Evolutionary conservation across 2,797 vertebrate species (phyloP).

Genomic region (Triplophysa yarkandensis): DNA sequence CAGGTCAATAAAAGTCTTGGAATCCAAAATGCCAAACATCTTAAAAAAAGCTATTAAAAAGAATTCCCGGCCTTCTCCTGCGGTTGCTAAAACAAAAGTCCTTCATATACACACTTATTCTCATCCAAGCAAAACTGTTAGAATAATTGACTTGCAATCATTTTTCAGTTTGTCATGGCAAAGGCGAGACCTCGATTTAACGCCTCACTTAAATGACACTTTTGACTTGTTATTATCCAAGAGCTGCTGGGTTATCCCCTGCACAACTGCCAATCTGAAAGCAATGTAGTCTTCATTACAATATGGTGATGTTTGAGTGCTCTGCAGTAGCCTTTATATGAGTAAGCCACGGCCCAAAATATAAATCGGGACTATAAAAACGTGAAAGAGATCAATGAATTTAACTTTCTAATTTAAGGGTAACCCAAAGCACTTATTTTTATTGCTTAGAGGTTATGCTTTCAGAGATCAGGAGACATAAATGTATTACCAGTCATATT

Average conservation of each 20-base stretch:
- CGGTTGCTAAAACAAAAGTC: conserved; percentile 49
- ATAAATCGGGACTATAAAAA: no score
- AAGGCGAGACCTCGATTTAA: conserved; percentile 31
- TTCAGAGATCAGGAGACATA: not conserved
- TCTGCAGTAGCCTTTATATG: not conserved
- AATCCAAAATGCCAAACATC: conserved; percentile 32
- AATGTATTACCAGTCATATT: not conserved
- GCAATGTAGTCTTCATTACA: not conserved
- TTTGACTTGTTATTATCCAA: conserved; percentile 31
- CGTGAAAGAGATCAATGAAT: no score
- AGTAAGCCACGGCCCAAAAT: no score
- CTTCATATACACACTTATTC: conserved; percentile 34
- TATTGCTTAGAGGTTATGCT: no score
- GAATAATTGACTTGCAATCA: conserved; percentile 48
- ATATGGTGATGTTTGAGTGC: conserved; percentile 4
- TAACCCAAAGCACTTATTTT: no score
- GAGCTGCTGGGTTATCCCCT: conserved; percentile 34
- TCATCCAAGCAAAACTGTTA: conserved; percentile 41
- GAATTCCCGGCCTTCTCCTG: conserved; percentile 17
- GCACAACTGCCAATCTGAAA: conserved; percentile 14
- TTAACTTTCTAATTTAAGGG: no score
- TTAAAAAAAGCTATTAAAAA: conserved; percentile 34
- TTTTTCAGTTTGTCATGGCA: conserved; percentile 47
- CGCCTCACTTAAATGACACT: conserved; percentile 30
- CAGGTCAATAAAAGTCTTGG: not conserved